Evolutionary conservation across 1,140 invertebrate genomes (phyloP), one percentile per base, ranked within the genome.

Genomic region (Diachasmimorpha longicaudata): DNA sequence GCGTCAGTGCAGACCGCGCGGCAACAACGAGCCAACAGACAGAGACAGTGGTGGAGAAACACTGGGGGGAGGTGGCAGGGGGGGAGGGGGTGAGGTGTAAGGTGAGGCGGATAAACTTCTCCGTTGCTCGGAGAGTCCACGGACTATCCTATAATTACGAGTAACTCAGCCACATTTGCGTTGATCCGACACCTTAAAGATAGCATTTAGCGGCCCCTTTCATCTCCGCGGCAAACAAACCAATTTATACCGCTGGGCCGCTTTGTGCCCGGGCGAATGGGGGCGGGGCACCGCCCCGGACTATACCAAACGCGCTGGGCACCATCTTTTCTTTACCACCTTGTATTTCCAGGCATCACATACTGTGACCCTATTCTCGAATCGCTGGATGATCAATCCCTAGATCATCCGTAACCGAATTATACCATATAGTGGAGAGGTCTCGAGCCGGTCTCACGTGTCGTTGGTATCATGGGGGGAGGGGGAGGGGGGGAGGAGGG

Each of bases 141-240:
- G 83, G 81, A 83, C 86, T 87, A 88, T 88, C 87, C 87, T 89
- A 89, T 89, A 88, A 89, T 89, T 88, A 89, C 87, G 87, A 89
- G 87, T 89, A 89, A 89, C 86, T 89, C 88, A 89, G 88, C 85
- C 88, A 89, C 88, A 89, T 89, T 89, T 89, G 88, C 88, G 87
- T 88, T 88, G 88, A 88, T 88, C 87, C 87, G 88, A 88, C 88
- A 89, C 88, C 88, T 89, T 89, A 89, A 89, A 89, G 87, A 89
- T 89, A 89, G 87, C 87, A 89, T 89, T 89, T 89, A 89, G 87
- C 88, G 88, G 88, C 86, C 86, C 87, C 88, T 89, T 89, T 89
- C 87, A 89, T 89, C 88, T 89, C 87, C 85, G 88, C 87, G 87
- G 87, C 88, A 89, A 89, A 89, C 88, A 89, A 89, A 89, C 88